Base-by-base conservation (phyloP, 2,113 vertebrate genomes). In the Indicator maculatus region DNA sequence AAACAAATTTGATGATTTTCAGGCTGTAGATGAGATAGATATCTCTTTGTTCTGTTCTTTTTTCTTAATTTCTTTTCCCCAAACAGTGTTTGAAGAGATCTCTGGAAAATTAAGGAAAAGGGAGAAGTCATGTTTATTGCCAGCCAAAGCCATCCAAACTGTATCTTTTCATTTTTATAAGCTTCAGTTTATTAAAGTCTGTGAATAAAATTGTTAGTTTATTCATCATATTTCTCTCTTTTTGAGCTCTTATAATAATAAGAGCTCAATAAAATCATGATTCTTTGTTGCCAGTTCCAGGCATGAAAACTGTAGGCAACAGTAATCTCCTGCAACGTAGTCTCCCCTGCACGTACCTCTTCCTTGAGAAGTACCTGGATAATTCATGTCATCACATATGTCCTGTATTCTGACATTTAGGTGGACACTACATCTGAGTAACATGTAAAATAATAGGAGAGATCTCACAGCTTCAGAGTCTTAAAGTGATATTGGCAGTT, bases 341-440 rank as follows among this genome's bases (percentile, higher is more conserved):
- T 39, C n/a, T 16, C 55, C 2, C 2, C 3, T 21, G 8, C 6
- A 85, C 15, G 17, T 53, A 30, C 12, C 41, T 64, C 6, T 47
- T 74, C 55, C 72, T 71, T 70, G 59, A 45, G 41, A 77, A 65
- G 2, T 7, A 63, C 6, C 20, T 83, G 56, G 5, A 26, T 64
- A 27, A 0, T 0, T 39, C 28, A 36, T 19, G 16, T 10, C 8
- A 41, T 18, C 14, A 26, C 4, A 1, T 13, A 36, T 23, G 26
- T 73, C 11, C 31, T 47, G 47, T 14, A 45, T 77, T 41, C 28
- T 93, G 30, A 38, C 81, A 6, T 33, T 55, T 74, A 47, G 11
- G 6, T 27, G 31, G 9, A 6, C 53, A 60, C 7, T 28, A 76
- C 44, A 38, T 47, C 33, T 47, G 11, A 16, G 9, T 67, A 21